Evolutionary conservation across 2,797 vertebrate species (phyloP).

Genomic region (Pseudocheirus occidentalis): DNA sequence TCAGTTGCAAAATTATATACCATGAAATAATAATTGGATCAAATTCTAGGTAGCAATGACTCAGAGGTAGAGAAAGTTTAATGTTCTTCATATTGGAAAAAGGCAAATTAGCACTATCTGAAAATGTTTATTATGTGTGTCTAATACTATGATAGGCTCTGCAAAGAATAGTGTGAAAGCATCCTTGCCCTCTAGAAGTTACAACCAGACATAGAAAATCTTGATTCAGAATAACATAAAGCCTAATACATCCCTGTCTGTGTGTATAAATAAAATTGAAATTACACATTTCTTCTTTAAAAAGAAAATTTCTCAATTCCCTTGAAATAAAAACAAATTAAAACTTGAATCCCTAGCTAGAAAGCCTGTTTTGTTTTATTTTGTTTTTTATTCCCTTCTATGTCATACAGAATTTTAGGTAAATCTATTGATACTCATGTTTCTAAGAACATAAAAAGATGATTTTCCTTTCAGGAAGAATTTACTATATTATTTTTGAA

Average conservation of each 20-base stretch:
- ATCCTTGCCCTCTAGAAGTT: neutral
- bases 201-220: neutral
- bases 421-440: neutral
- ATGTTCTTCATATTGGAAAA: slow-evolving; percentile 37
- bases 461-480: slow-evolving; percentile 20
- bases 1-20: neutral
- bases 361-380: neutral
- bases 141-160: neutral
- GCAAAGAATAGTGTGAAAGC: neutral
- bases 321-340: slow-evolving; percentile 23
- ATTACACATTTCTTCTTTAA: neutral
- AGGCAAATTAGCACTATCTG: neutral
- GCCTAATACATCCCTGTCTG: neutral
- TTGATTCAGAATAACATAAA: slow-evolving; percentile 9
- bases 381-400: neutral
- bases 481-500: neutral
- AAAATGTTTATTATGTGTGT: neutral
- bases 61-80: neutral
- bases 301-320: neutral
- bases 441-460: neutral
- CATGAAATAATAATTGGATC: neutral
- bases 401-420: neutral
- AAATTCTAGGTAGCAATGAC: neutral
- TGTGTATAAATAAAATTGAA: neutral
- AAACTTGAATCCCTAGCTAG: neutral